Percentiles rank a stretch among this genome's conserved stretches.
Conservation (phyloP, 2,888 invertebrate species). For the Phragmatobia fuliginosa region DNA sequence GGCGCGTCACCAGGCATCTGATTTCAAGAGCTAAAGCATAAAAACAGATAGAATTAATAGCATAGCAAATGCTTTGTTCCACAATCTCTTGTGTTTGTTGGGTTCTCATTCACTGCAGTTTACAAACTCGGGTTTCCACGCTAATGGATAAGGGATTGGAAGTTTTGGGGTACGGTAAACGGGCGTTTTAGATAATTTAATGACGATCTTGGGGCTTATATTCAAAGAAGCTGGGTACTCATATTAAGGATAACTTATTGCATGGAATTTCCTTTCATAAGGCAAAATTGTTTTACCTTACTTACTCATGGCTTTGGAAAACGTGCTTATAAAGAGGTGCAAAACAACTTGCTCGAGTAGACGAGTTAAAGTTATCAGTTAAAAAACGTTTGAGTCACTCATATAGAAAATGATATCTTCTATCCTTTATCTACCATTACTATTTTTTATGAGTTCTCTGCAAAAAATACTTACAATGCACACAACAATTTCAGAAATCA, state of each 20-base stretch:
- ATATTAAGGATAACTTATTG: neutral
- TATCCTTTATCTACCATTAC: too few species aligned
- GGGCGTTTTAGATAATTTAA: slow-evolving; percentile 2
- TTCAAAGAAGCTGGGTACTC: neutral
- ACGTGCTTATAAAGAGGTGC: neutral
- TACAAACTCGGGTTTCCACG: slow-evolving; percentile 2
- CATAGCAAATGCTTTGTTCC: slow-evolving; percentile 1
- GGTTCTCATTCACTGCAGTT: slow-evolving; percentile 2
- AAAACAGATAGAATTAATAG: slow-evolving; percentile 18
- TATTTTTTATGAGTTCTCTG: too few species aligned
- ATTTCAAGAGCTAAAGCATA: neutral
- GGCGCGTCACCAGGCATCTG: neutral
- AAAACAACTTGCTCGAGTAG: too few species aligned
- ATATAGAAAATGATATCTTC: too few species aligned
- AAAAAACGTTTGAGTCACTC: too few species aligned
- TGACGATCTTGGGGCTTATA: neutral
- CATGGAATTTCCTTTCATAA: neutral
- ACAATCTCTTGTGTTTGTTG: slow-evolving; percentile 1
- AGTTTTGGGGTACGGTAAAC: slow-evolving; percentile 8
- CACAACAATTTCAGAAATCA: too few species aligned
- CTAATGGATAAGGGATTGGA: slow-evolving; percentile 15
- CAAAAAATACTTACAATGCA: too few species aligned
- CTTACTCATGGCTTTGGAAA: neutral
- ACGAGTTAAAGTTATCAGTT: too few species aligned
- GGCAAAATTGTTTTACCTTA: neutral